Percentiles rank a stretch among this genome's conserved stretches.
Evolutionary conservation across 1,140 invertebrate species (phyloP).

Genomic region (Zaprionus tsacasi): DNA sequence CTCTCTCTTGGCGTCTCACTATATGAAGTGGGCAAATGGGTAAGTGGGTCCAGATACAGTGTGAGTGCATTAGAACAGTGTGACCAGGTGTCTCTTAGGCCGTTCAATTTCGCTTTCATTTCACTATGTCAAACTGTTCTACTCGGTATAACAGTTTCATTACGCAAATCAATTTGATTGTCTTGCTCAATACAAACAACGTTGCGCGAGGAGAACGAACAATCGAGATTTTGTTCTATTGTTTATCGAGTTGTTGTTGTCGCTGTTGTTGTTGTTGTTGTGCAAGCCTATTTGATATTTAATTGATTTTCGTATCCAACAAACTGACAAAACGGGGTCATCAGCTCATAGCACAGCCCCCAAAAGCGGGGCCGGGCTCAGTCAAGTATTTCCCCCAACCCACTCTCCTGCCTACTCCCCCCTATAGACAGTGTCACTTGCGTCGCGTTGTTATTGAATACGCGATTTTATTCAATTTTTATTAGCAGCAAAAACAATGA

Average conservation of each 20-base stretch:
- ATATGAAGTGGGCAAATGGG: neutral
- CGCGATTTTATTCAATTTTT: slow-evolving; percentile 82
- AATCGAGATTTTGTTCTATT: slow-evolving; percentile 52
- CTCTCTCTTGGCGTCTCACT: neutral
- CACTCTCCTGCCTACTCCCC: neutral
- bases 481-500: slow-evolving; percentile 48
- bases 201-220: slow-evolving; percentile 12
- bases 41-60: slow-evolving; percentile 10
- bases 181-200: slow-evolving; percentile 48
- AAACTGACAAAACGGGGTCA: slow-evolving; percentile 64
- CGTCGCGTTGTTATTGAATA: slow-evolving; percentile 65
- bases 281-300: slow-evolving; percentile 45
- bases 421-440: too few species aligned
- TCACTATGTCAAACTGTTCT: slow-evolving; percentile 58
- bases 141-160: slow-evolving; percentile 59
- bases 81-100: slow-evolving; percentile 33
- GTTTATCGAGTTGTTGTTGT: slow-evolving; percentile 17
- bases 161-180: slow-evolving; percentile 60
- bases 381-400: neutral
- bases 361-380: slow-evolving; percentile 31
- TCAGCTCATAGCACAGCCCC: slow-evolving; percentile 25
- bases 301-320: slow-evolving; percentile 56
- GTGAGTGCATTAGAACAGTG: slow-evolving; percentile 57
- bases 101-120: slow-evolving; percentile 71
- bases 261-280: slow-evolving; percentile 34